phyloP scores from a whole-genome alignment of 2,888 invertebrate species.

The Crioceris asparagi region DNA sequence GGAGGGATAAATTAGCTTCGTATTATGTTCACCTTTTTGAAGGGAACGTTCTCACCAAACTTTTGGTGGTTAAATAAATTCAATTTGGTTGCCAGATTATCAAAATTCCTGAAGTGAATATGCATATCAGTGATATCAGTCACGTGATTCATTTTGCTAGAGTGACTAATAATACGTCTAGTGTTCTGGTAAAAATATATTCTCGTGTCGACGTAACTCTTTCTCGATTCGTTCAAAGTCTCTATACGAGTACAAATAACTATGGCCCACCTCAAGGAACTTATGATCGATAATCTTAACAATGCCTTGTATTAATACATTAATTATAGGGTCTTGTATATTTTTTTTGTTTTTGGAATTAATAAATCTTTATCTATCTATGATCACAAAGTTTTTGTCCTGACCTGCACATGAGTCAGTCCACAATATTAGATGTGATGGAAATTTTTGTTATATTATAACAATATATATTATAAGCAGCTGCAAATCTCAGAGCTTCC shows the following conservation, averaged over 20 bases:
- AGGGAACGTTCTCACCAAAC: too few species aligned
- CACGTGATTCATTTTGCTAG: not conserved
- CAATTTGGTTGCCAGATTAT: not conserved
- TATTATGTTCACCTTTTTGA: too few species aligned
- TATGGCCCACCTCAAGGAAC: slow-evolving; percentile 23
- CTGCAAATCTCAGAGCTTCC: too few species aligned
- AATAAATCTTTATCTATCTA: too few species aligned
- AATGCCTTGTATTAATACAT: too few species aligned
- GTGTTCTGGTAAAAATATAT: not conserved
- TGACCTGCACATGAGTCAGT: not conserved
- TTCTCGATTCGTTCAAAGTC: slow-evolving; percentile 29
- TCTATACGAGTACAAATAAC: slow-evolving; percentile 27
- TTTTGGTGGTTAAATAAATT: not conserved
- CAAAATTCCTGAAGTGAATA: not conserved
- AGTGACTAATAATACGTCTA: not conserved
- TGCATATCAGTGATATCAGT: not conserved
- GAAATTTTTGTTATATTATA: too few species aligned
- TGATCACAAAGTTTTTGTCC: not conserved
- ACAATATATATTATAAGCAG: too few species aligned
- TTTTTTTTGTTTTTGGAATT: too few species aligned
- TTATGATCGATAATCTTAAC: not conserved
- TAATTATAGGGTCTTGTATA: too few species aligned
- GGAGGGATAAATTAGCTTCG: too few species aligned
- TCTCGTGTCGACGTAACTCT: slow-evolving; percentile 13
- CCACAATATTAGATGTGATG: not conserved